A percentile compares a stretch with the other conserved stretches of the same genome.
Evolutionary conservation across 2,888 invertebrate genomes (phyloP).

Genomic region (Philaethria dido): DNA sequence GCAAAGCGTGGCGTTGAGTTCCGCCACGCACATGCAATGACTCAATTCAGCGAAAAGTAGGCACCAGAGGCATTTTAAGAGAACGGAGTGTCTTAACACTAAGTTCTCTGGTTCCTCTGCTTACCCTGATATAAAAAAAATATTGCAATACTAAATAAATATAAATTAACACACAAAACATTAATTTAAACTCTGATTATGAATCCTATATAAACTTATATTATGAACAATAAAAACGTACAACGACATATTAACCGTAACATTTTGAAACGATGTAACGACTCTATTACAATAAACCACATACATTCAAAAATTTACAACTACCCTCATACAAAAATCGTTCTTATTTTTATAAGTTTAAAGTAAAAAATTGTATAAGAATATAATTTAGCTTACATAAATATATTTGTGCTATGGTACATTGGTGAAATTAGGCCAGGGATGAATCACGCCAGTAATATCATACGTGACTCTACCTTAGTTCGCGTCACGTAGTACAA

Average conservation of each 20-base stretch:
- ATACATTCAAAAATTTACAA: slow-evolving; percentile 17
- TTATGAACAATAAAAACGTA: slow-evolving; percentile 40
- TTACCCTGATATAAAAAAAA: background rate
- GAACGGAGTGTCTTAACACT: too few relatives aligned
- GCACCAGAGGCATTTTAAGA: too few relatives aligned
- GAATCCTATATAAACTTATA: slow-evolving; percentile 32
- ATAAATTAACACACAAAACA: slow-evolving; percentile 3
- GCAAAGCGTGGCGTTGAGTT: too few relatives aligned
- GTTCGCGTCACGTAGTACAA: slow-evolving; percentile 35
- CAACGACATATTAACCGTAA: slow-evolving; percentile 44
- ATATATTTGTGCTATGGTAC: slow-evolving; percentile 34
- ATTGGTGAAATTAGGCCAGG: slow-evolving; percentile 44
- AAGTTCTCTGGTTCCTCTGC: too few relatives aligned
- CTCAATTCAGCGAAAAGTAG: too few relatives aligned
- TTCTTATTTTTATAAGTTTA: background rate
- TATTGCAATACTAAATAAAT: background rate
- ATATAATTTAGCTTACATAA: slow-evolving; percentile 4
- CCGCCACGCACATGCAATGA: too few relatives aligned
- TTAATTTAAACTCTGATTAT: slow-evolving; percentile 33
- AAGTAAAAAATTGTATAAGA: slow-evolving; percentile 7
- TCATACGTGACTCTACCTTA: slow-evolving; percentile 49
- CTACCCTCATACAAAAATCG: background rate
- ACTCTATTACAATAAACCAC: slow-evolving; percentile 27
- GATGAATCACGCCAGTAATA: slow-evolving; percentile 47
- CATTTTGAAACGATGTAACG: slow-evolving; percentile 42